Base-by-base conservation (phyloP, 1,140 invertebrate species). In the Trissolcus basalis region DNA sequence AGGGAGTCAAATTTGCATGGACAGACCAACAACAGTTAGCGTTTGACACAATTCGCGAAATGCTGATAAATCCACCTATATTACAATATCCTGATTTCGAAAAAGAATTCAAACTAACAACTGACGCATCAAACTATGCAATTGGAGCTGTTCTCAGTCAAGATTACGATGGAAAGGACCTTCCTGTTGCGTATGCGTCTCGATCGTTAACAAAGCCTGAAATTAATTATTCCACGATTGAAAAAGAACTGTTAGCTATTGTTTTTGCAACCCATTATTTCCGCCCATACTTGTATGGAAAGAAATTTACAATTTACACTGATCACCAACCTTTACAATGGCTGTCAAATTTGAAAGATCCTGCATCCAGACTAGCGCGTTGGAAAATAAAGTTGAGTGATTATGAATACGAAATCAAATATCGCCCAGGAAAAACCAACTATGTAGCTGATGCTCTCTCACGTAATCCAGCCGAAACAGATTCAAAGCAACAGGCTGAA, bases 11-110 rank as follows among this genome's bases (percentile, higher is more conserved):
- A 15, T 83, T 81, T 56, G 15, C 39, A 9, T 84, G 80, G 83
- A 10, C 11, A 1, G 0, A n/a, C 45, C 78, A 82, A 54, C 48
- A 83, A 75, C 11, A 65, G 11, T n/a, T n/a, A n/a, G 43, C 79
- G 4, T 83, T 85, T 44, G 56, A 84, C 58, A 71, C 14, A 4
- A 70, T 85, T 39, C 86, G 81, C 77, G 44, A 48, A 13, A 72
- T 51, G 15, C 63, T 80, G 33, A 84, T 75, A 27, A 82, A 79
- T 49, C 67, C 80, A 5, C 86, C 83, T 6, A 48, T 88, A 0
- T 39, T 87, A 11, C 60, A 75, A 75, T 86, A 84, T 45, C 84
- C 87, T 0, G 77, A 86, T 58, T 86, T 85, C 54, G 39, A 61
- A 0, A 63, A 84, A 72, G 53, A 70, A 15, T 88, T 89, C 67